Evolutionary conservation across 2,888 invertebrate genomes (phyloP).

Genomic region (Tetropium fuscum): DNA sequence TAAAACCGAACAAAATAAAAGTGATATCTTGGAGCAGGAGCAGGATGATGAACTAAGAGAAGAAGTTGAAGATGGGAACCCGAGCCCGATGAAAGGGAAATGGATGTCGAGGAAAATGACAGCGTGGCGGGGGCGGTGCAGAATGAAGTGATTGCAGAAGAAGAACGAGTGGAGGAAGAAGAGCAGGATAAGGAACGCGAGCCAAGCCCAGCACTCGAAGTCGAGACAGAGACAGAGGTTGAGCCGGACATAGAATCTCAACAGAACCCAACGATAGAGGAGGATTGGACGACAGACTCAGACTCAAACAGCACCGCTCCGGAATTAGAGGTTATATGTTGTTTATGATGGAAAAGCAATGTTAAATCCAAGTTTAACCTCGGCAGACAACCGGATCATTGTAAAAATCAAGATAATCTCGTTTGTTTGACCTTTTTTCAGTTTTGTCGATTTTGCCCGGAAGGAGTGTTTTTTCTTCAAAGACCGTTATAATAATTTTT

Average conservation of each 20-base stretch:
- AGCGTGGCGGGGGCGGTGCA: not conserved
- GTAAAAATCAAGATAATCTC: too few relatives aligned
- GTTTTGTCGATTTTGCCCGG: too few relatives aligned
- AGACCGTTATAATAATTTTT: too few relatives aligned
- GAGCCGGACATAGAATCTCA: conserved; percentile 24
- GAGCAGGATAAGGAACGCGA: conserved; percentile 25
- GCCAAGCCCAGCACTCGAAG: conserved; percentile 14
- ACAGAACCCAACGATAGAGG: conserved; percentile 47
- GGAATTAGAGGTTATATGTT: conserved; percentile 50
- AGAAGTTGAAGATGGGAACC: too few relatives aligned
- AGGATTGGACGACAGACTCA: conserved; percentile 57
- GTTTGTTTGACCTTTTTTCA: too few relatives aligned
- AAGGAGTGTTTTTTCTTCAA: too few relatives aligned
- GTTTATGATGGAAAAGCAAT: too few relatives aligned
- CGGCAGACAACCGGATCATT: too few relatives aligned
- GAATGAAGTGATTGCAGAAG: conserved; percentile 47
- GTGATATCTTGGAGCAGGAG: conserved; percentile 54
- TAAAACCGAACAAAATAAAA: not conserved
- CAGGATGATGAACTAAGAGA: conserved; percentile 42
- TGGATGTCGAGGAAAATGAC: conserved; percentile 28
- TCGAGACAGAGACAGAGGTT: conserved; percentile 44
- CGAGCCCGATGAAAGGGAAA: conserved; percentile 28
- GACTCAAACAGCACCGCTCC: conserved; percentile 57
- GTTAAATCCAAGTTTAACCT: too few relatives aligned
- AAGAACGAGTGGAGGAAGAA: conserved; percentile 27